Evolutionary conservation across 2,113 vertebrate species (phyloP).

Genomic region (Dipodomys merriami): DNA sequence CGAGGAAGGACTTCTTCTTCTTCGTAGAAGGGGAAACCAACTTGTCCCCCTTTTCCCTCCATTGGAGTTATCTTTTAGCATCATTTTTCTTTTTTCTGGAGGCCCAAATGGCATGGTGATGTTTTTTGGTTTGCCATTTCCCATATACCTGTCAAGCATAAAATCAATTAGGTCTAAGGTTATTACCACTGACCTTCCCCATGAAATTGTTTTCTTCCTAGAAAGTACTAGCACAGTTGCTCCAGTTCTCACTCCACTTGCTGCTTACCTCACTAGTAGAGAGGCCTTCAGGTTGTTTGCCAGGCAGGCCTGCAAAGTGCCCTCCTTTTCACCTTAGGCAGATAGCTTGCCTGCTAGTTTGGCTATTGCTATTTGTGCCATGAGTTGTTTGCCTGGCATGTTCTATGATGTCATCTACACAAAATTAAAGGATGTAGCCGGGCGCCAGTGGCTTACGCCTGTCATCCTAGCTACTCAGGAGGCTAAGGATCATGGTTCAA

Average conservation of each 20-base stretch:
- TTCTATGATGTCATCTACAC: neutral
- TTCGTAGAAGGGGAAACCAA: neutral
- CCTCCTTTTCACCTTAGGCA: neutral
- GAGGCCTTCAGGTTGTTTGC: neutral
- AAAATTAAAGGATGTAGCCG: too few species aligned
- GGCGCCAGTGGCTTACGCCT: too few species aligned
- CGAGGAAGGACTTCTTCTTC: neutral
- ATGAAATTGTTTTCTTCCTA: neutral
- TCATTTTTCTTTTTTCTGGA: neutral
- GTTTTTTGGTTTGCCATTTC: neutral
- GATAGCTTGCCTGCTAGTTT: neutral
- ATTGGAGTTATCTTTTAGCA: neutral
- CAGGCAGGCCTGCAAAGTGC: accelerated
- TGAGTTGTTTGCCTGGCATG: neutral
- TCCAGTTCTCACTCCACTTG: neutral
- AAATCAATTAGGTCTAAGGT: neutral
- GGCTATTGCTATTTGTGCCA: neutral
- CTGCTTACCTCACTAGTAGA: neutral
- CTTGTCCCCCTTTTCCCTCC: neutral
- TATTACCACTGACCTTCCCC: neutral
- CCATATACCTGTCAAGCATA: neutral
- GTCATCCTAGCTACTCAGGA: too few species aligned
- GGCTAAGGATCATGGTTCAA: too few species aligned
- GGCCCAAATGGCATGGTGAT: neutral
- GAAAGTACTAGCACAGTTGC: neutral